Conservation (phyloP, 2,797 vertebrate genomes). For the Taenioides sp. region DNA sequence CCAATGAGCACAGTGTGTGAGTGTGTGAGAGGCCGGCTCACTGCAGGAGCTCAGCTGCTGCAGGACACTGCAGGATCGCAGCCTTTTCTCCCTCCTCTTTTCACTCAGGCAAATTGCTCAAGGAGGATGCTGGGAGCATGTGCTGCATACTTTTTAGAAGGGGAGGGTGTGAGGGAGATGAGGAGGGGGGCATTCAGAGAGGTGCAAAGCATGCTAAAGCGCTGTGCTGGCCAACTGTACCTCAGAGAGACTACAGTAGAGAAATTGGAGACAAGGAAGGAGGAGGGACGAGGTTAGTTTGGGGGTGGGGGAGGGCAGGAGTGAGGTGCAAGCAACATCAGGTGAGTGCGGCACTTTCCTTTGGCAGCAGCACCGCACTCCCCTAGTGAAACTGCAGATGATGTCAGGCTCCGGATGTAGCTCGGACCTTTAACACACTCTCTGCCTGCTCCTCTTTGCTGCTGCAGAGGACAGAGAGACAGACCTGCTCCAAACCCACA, state of each 20-base stretch:
- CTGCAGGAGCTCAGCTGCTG: conserved; percentile 81
- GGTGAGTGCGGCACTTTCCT: conserved; percentile 83
- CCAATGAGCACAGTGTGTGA: conserved; percentile 27
- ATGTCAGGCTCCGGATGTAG: conserved; percentile 73
- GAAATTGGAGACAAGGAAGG: conserved; percentile 59
- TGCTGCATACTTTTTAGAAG: conserved; percentile 73
- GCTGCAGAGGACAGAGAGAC: conserved; percentile 36
- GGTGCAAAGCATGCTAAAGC: conserved; percentile 68
- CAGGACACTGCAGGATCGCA: conserved; percentile 81
- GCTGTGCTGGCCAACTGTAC: conserved; percentile 65
- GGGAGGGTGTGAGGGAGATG: conserved; percentile 25
- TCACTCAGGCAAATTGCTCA: conserved; percentile 74
- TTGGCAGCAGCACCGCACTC: conserved; percentile 69
- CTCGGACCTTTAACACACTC: conserved; percentile 45
- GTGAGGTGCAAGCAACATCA: conserved; percentile 75
- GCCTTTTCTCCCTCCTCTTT: conserved; percentile 44
- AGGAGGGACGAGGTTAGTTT: conserved; percentile 43
- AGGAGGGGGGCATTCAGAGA: conserved; percentile 41
- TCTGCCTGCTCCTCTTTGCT: conserved; percentile 25
- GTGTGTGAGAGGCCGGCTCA: conserved; percentile 63
- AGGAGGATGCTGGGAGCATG: conserved; percentile 74
- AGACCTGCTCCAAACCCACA: conserved; percentile 41
- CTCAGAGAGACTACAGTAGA: conserved; percentile 68
- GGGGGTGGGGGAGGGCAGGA: conserved; percentile 55
- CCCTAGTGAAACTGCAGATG: conserved; percentile 66